A percentile compares a stretch with the other conserved stretches of the same genome.
These are phyloP conservation scores for Aegypius monachus DNA, from an alignment of 2,113 vertebrate genomes.

Conservation along the genomic window DNA sequence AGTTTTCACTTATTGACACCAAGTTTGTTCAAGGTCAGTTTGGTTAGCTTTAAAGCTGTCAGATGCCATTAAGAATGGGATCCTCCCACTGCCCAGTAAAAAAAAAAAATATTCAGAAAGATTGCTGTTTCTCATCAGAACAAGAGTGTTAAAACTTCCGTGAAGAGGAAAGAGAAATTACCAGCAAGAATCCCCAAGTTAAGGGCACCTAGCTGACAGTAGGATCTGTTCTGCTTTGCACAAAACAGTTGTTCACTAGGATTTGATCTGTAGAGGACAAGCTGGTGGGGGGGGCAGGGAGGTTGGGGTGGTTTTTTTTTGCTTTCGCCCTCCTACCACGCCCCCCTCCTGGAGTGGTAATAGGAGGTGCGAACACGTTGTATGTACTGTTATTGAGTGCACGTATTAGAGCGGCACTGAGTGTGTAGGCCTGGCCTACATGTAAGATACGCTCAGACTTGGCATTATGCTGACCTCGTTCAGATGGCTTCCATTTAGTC, in stretches of 20 bases:
- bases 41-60: background rate
- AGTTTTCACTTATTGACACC: background rate
- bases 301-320: rapidly evolving
- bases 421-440: background rate
- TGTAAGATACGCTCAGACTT: background rate
- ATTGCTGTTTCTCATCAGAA: background rate
- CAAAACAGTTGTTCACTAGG: background rate
- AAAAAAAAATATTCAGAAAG: background rate
- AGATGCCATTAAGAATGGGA: background rate
- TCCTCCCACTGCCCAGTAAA: background rate
- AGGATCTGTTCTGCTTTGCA: background rate
- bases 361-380: background rate
- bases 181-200: background rate
- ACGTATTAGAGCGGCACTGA: too few relatives aligned
- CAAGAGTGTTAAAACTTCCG: background rate
- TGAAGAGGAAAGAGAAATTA: background rate
- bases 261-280: background rate
- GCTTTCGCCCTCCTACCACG: rapidly evolving
- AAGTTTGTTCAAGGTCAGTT: background rate
- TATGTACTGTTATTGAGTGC: too few relatives aligned
- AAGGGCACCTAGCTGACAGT: rapidly evolving
- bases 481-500: background rate
- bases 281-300: rapidly evolving
- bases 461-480: background rate
- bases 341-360: rapidly evolving